Base-by-base conservation (phyloP, 2,888 invertebrate species). In the Watsonalla binaria region DNA sequence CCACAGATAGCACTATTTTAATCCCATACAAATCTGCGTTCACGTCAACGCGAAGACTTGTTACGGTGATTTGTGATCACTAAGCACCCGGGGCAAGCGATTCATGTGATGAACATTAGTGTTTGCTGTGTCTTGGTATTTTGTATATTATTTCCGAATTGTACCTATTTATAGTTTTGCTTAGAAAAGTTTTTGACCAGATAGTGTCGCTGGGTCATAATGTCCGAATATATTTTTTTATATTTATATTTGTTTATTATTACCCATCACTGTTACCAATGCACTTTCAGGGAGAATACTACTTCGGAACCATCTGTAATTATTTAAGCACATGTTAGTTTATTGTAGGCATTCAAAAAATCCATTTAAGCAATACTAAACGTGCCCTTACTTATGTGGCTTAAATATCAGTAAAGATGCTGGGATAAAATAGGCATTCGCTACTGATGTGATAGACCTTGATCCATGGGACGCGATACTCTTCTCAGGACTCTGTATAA, bases 281-380 rank as follows among this genome's bases (percentile, higher is more conserved):
- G 63, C 74, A 54, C 84, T 80, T 58, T 91, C 90, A 5, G 91
- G 91, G 52, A 86, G 63, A n/a, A 90, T 70, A 47, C 90, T 88
- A 58, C 82, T 82, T 6, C 85, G 82, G 60, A 90, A 89, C 91
- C 91, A 91, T 59, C 89, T 87, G 71, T 39, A 76, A 76, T 48
- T 51, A 47, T 13, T 34, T 55, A 52, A 8, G 33, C 42, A 51
- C 51, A 13, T 7, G 7, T 45, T 39, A 42, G 6, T 9, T 37
- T 37, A 46, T 46, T 45, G 45, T 11, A 45, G 13, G 13, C n/a
- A 45, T 45, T 45, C 11, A 42, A 5, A 2, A 24, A 1, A 24
- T 24, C 24, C 1, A 24, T 24, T 24, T 24, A 24, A 2, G 4
- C 24, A 8, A 6, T 46, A 6, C 9, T 9, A 46, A 15, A 46